Conservation (phyloP, 2,797 vertebrate species). For the Enteromius fasciolatus region DNA sequence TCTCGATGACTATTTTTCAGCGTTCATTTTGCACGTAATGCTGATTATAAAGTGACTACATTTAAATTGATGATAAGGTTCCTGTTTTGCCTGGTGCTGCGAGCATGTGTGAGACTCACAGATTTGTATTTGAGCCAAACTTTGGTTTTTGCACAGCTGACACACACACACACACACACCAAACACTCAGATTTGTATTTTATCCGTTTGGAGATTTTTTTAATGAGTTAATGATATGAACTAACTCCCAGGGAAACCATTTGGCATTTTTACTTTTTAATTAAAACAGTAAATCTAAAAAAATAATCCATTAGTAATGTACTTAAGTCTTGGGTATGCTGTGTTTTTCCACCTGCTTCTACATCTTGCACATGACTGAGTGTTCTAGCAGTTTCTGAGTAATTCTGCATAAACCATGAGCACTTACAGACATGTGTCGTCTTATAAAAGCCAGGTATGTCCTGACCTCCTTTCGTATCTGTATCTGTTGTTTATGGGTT, state of each 20-base stretch:
- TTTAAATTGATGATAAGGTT: slow-evolving; percentile 28
- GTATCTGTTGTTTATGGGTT: background rate
- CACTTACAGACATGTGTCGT: background rate
- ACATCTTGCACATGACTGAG: background rate
- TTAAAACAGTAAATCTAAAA: slow-evolving; percentile 19
- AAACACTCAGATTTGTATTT: background rate
- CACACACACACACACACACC: background rate
- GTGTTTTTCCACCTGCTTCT: background rate
- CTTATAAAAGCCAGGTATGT: background rate
- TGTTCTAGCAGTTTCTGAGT: background rate
- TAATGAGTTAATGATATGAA: background rate
- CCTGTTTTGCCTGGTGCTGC: slow-evolving; percentile 16
- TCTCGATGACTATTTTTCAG: background rate
- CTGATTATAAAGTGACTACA: slow-evolving; percentile 24
- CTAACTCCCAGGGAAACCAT: background rate
- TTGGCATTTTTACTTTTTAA: slow-evolving; percentile 12
- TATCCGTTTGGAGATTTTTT: background rate
- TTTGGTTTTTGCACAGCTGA: background rate
- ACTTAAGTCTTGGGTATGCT: background rate
- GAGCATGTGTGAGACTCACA: slow-evolving; percentile 11
- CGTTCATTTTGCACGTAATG: background rate
- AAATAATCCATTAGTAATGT: slow-evolving; percentile 8
- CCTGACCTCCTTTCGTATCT: background rate
- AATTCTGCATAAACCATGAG: background rate
- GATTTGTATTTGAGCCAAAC: slow-evolving; percentile 12